Evolutionary conservation across 2,888 invertebrate genomes (phyloP).

Genomic region (Nineta flava): DNA sequence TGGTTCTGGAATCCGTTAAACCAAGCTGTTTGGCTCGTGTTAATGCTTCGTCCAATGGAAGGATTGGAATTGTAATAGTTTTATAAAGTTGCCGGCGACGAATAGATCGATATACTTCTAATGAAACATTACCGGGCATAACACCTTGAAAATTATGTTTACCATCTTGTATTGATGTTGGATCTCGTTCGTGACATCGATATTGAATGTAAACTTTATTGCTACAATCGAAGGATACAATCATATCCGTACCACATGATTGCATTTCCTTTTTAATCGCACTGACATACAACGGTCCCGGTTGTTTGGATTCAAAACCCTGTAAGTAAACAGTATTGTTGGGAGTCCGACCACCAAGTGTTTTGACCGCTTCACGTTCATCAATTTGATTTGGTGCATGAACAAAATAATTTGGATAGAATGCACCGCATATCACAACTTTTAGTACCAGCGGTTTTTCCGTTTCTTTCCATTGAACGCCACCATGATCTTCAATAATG

Average conservation of each 20-base stretch:
- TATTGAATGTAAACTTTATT: slow-evolving; percentile 11
- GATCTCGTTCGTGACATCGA: slow-evolving; percentile 22
- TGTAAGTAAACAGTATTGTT: slow-evolving; percentile 49
- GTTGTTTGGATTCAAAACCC: slow-evolving; percentile 42
- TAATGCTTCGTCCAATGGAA: slow-evolving; percentile 23
- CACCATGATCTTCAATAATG: slow-evolving; percentile 34
- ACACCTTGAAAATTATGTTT: slow-evolving; percentile 27
- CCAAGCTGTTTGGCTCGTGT: slow-evolving; percentile 16
- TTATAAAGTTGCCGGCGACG: slow-evolving; percentile 44
- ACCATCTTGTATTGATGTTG: slow-evolving; percentile 14
- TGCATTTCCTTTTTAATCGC: slow-evolving; percentile 42
- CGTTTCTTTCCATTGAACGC: slow-evolving; percentile 26
- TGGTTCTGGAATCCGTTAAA: slow-evolving; percentile 7
- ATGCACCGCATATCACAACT: slow-evolving; percentile 69
- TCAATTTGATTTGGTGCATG: slow-evolving; percentile 35
- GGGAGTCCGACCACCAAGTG: slow-evolving; percentile 59
- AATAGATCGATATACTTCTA: slow-evolving; percentile 58
- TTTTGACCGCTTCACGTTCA: slow-evolving; percentile 48
- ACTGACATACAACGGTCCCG: slow-evolving; percentile 50
- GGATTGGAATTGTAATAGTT: slow-evolving; percentile 34
- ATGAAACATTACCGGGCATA: slow-evolving; percentile 43
- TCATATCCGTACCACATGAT: slow-evolving; percentile 32
- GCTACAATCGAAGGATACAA: slow-evolving; percentile 33
- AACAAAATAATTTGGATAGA: slow-evolving; percentile 84
- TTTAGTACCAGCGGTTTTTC: slow-evolving; percentile 49